A percentile compares a stretch with the other conserved stretches of the same genome.
Evolutionary conservation across 2,113 vertebrate genomes (phyloP).

Genomic region (Stigmatopora nigra): DNA sequence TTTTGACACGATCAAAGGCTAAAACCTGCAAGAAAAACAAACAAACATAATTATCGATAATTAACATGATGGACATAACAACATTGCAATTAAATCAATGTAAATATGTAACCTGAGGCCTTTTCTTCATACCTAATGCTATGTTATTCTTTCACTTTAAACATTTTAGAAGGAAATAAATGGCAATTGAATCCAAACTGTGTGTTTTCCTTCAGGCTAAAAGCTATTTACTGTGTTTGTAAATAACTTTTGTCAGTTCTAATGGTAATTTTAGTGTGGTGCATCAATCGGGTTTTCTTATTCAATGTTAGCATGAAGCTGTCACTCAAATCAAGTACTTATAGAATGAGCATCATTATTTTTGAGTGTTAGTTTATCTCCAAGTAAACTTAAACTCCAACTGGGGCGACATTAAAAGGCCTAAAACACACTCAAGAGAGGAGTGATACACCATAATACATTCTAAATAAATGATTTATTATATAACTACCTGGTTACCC

Average conservation of each 20-base stretch:
- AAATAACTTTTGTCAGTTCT: background rate
- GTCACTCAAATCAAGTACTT: no score
- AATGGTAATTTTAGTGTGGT: no score
- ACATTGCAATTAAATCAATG: conserved; percentile 15
- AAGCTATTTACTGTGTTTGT: background rate
- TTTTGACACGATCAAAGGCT: conserved; percentile 74
- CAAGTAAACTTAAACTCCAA: no score
- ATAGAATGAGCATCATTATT: no score
- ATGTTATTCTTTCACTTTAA: background rate
- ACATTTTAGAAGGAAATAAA: background rate
- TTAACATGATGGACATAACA: conserved; percentile 43
- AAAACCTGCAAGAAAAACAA: conserved; percentile 66
- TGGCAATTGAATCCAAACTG: background rate
- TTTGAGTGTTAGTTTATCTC: no score
- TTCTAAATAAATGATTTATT: no score
- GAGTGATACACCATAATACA: no score
- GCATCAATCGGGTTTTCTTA: no score
- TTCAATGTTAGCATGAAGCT: no score
- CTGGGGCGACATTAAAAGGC: no score
- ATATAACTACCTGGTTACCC: no score
- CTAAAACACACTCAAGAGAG: no score
- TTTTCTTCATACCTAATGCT: background rate
- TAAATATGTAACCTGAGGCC: background rate
- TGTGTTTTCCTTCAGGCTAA: background rate
- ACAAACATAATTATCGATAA: conserved; percentile 2